Conservation (phyloP, 2,113 vertebrate genomes). For the Acinonyx jubatus region DNA sequence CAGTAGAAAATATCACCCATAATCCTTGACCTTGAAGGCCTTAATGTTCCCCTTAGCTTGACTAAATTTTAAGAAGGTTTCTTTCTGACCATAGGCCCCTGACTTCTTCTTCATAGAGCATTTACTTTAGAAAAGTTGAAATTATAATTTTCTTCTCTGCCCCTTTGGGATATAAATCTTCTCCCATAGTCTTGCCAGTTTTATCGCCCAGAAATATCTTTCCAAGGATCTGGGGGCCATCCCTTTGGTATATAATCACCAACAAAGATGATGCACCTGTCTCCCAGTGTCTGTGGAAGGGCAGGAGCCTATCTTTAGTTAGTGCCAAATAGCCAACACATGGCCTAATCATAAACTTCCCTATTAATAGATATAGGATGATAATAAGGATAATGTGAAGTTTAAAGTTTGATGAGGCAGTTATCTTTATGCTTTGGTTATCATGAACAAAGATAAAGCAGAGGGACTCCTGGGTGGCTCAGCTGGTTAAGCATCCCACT, state of each 20-base stretch:
- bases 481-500: too few species aligned
- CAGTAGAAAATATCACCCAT: background rate
- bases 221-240: background rate
- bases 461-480: background rate
- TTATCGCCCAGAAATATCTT: background rate
- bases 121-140: background rate
- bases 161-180: background rate
- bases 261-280: background rate
- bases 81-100: background rate
- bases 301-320: background rate
- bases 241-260: background rate
- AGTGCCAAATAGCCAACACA: background rate
- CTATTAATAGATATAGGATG: background rate
- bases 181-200: background rate
- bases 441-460: background rate
- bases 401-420: background rate
- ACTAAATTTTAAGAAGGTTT: background rate
- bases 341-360: background rate
- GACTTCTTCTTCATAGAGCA: background rate
- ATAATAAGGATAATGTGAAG: background rate
- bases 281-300: background rate
- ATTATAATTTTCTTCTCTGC: background rate
- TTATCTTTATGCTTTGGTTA: background rate
- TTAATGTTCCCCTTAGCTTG: background rate
- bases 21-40: background rate